phyloP scores from a whole-genome alignment of 2,888 invertebrate genomes.

The Lochmaea crataegi region DNA sequence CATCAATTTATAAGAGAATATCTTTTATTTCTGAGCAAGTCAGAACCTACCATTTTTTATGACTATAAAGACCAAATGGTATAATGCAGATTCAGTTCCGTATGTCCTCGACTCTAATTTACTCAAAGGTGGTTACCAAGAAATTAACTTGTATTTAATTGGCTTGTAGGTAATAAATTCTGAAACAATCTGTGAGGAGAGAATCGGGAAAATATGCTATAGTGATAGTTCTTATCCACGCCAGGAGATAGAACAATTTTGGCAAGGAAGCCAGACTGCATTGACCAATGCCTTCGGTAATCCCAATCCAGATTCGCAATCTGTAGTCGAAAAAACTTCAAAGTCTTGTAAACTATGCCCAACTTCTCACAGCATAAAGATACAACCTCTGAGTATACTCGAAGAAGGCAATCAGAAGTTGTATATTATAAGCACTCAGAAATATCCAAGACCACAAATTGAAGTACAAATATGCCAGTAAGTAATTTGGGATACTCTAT shows the following conservation, averaged over 20 bases:
- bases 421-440: not conserved
- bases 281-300: not conserved
- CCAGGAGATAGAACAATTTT: not conserved
- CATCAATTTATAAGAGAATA: too few relatives aligned
- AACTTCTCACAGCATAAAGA: not conserved
- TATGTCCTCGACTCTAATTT: too few relatives aligned
- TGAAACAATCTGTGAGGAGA: not conserved
- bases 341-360: not conserved
- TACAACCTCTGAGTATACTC: not conserved
- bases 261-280: not conserved
- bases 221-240: not conserved
- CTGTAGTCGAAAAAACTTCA: not conserved
- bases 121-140: too few relatives aligned
- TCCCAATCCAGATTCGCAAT: not conserved
- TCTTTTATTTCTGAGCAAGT: too few relatives aligned
- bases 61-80: too few relatives aligned
- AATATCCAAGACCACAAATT: not conserved
- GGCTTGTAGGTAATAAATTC: not conserved
- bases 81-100: too few relatives aligned
- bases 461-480: not conserved
- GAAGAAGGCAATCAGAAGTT: not conserved
- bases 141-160: too few relatives aligned
- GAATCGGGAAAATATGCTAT: not conserved
- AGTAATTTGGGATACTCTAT: not conserved
- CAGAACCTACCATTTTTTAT: too few relatives aligned